Percentiles rank a stretch among this genome's conserved stretches.
These are phyloP conservation scores for Tylochromis polylepis DNA, from an alignment of 2,113 vertebrate species.

Conservation along the genomic window DNA sequence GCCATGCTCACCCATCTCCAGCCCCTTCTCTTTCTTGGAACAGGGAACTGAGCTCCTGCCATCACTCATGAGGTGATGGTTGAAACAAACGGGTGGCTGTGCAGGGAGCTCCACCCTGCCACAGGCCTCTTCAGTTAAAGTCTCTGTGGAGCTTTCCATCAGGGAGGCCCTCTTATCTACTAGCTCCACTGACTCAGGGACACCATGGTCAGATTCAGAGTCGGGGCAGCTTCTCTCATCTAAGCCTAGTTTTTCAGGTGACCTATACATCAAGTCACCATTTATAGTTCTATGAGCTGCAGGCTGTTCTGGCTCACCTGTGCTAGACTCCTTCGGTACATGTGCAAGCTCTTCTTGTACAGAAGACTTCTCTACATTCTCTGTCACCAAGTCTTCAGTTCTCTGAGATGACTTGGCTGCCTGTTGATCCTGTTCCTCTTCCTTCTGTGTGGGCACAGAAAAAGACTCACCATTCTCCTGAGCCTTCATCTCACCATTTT, in stretches of 20 bases:
- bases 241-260: conserved; percentile 19
- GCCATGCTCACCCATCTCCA: conserved; percentile 46
- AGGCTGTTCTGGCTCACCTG: conserved; percentile 9
- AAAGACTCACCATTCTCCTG: neutral
- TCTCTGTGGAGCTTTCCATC: conserved; percentile 83
- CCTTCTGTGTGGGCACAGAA: neutral
- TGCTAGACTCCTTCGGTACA: neutral
- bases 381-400: neutral
- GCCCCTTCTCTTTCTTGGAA: conserved; percentile 58
- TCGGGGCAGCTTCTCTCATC: conserved; percentile 32
- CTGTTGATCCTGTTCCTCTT: conserved; percentile 3
- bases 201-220: conserved; percentile 38
- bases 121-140: conserved; percentile 78
- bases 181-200: conserved; percentile 44
- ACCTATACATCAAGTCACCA: conserved; percentile 46
- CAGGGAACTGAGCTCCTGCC: conserved; percentile 7
- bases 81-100: neutral
- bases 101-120: conserved; percentile 55
- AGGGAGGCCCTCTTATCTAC: conserved; percentile 71
- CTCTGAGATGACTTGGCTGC: neutral
- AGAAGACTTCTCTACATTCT: conserved; percentile 11
- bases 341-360: neutral
- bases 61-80: conserved; percentile 14
- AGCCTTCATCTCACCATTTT: neutral
- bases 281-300: conserved; percentile 54